phyloP scores from a whole-genome alignment of 2,888 invertebrate species.

The Ormyrus thymus region DNA sequence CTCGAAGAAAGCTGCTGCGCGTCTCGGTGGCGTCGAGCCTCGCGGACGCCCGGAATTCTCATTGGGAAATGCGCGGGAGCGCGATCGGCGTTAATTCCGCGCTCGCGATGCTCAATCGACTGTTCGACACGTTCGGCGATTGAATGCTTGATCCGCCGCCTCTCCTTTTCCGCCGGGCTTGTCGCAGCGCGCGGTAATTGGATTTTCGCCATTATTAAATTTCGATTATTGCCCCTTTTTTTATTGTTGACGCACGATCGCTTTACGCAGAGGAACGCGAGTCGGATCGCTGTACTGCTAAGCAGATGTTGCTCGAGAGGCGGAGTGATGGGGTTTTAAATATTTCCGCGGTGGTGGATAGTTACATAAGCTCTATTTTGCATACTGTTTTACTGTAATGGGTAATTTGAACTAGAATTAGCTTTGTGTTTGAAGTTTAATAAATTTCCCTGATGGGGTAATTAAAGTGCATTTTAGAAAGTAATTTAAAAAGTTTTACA shows the following conservation, averaged over 20 bases:
- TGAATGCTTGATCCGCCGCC: slow-evolving; percentile 50
- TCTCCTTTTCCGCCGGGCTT: background rate
- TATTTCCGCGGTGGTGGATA: too few species aligned
- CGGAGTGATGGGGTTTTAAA: too few species aligned
- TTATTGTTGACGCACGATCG: background rate
- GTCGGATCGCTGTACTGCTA: too few species aligned
- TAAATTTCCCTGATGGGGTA: too few species aligned
- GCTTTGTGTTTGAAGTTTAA: too few species aligned
- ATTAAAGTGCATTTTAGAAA: too few species aligned
- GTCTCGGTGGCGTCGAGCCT: background rate
- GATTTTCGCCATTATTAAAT: slow-evolving; percentile 1
- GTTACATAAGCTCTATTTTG: too few species aligned
- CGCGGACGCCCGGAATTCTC: slow-evolving; percentile 30
- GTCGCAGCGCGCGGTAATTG: background rate
- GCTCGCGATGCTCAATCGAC: slow-evolving; percentile 28
- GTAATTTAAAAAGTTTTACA: too few species aligned
- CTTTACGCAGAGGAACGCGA: background rate
- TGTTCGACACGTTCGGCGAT: slow-evolving; percentile 30
- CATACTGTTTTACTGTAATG: too few species aligned
- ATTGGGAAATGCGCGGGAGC: slow-evolving; percentile 32
- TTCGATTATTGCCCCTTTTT: slow-evolving; percentile 6
- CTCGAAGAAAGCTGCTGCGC: background rate
- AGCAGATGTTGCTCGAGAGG: too few species aligned
- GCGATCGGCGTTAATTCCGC: slow-evolving; percentile 6
- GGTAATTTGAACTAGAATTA: too few species aligned